phyloP scores from a whole-genome alignment of 2,797 vertebrate species.

The Catharus ustulatus region DNA sequence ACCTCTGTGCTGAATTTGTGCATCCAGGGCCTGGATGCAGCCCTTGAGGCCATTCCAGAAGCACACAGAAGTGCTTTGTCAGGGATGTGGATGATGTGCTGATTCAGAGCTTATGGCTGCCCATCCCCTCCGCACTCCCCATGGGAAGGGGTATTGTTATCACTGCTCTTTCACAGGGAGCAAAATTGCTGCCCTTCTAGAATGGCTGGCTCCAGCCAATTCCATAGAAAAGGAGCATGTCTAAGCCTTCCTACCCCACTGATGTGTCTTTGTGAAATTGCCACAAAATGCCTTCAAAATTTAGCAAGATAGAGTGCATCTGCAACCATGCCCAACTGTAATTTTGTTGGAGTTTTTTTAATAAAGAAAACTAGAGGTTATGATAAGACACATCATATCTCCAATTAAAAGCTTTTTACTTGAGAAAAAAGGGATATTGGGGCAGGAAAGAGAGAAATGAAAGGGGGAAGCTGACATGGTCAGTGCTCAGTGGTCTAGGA shows the following conservation, averaged over 20 bases:
- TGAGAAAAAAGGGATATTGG: not conserved
- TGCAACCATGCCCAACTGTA: not conserved
- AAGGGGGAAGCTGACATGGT: rapidly evolving
- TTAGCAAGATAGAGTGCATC: not conserved
- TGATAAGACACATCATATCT: not conserved
- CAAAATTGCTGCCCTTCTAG: not conserved
- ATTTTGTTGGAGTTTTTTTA: not conserved
- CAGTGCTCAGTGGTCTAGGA: not conserved
- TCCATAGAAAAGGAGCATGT: not conserved
- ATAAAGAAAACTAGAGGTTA: not conserved
- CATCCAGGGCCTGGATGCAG: not conserved
- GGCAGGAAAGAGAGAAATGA: not conserved
- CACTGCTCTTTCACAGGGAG: not conserved
- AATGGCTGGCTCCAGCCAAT: not conserved
- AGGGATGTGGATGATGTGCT: not conserved
- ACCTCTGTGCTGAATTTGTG: rapidly evolving
- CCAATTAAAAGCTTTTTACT: not conserved
- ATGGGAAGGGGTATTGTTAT: rapidly evolving
- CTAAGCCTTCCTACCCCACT: not conserved
- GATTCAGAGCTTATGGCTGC: not conserved
- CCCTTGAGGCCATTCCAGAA: not conserved
- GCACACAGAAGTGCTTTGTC: not conserved
- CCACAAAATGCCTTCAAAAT: not conserved
- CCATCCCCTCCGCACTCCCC: rapidly evolving
- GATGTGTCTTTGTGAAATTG: not conserved